A percentile compares a stretch with the other conserved stretches of the same genome.
These are phyloP conservation scores for Drosophila quinaria DNA, from an alignment of 2,888 invertebrate species.

Conservation along the genomic window DNA sequence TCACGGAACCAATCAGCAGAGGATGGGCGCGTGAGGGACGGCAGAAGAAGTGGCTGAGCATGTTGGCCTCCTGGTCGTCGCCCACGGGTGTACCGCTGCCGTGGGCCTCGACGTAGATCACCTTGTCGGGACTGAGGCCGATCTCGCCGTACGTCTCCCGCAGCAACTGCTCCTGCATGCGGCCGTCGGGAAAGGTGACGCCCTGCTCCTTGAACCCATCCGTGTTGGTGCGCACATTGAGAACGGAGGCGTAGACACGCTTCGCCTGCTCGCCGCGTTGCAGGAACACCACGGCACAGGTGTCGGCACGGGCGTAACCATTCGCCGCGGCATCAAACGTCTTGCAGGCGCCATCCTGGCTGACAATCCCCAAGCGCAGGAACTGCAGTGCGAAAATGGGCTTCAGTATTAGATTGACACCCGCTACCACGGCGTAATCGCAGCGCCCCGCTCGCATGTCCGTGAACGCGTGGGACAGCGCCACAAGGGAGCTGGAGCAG, in stretches of 20 bases:
- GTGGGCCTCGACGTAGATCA: conserved; percentile 98
- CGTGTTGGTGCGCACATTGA: conserved; percentile 95
- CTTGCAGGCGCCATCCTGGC: conserved; percentile 93
- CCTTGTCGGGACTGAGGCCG: conserved; percentile 92
- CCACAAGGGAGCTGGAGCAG: conserved; percentile 97
- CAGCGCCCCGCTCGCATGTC: conserved; percentile 95
- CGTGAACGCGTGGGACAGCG: conserved; percentile 93
- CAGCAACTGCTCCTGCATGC: conserved; percentile 92
- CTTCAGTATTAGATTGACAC: conserved; percentile 95
- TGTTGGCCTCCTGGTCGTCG: conserved; percentile 99
- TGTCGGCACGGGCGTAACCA: conserved; percentile 97
- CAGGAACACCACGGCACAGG: conserved; percentile 92
- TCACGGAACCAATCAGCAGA: conserved; percentile 97
- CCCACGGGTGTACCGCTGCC: conserved; percentile 99
- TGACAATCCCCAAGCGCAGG: conserved; percentile 96
- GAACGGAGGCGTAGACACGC: conserved; percentile 93
- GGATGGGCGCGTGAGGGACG: conserved; percentile 90
- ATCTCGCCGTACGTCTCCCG: conserved; percentile 94
- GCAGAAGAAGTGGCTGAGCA: conserved; percentile 96
- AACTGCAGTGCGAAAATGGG: conserved; percentile 97
- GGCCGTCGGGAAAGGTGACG: conserved; percentile 93
- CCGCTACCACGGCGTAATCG: conserved; percentile 97
- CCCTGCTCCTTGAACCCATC: conserved; percentile 97
- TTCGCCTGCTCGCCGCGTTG: conserved; percentile 92
- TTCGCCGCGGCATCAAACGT: conserved; percentile 96